A percentile compares a stretch with the other conserved stretches of the same genome.
Evolutionary conservation across 2,113 vertebrate species (phyloP).

Genomic region (Corvus moneduloides): DNA sequence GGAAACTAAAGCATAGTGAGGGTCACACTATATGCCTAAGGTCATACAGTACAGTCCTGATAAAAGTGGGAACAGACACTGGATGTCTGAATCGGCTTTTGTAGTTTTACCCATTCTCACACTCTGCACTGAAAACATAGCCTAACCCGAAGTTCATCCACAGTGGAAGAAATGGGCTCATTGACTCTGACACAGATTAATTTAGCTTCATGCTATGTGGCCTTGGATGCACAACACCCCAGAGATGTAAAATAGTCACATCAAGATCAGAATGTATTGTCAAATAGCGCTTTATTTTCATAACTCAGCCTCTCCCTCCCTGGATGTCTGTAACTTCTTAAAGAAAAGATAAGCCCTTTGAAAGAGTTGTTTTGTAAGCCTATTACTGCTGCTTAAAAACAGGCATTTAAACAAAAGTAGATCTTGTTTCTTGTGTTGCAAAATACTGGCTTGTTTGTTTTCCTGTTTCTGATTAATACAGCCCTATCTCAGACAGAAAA

Average conservation of each 20-base stretch:
- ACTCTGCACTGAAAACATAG: not conserved
- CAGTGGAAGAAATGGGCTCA: not conserved
- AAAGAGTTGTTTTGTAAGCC: not conserved
- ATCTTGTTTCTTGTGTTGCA: not conserved
- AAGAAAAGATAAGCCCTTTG: not conserved
- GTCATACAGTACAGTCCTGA: not conserved
- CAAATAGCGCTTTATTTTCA: not conserved
- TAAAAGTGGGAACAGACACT: not conserved
- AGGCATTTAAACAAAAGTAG: not conserved
- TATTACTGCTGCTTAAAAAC: not conserved
- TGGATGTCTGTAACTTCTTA: not conserved
- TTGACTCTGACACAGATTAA: conserved; percentile 2
- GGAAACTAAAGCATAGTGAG: not conserved
- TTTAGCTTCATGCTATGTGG: not conserved
- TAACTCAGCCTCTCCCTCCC: not conserved
- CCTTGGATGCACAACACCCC: not conserved
- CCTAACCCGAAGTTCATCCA: not conserved
- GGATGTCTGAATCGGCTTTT: not conserved
- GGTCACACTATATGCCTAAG: not conserved
- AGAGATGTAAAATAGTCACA: not conserved
- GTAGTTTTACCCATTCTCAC: not conserved
- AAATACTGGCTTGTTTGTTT: not conserved
- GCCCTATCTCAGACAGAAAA: not conserved
- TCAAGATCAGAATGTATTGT: not conserved
- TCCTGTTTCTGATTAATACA: not conserved